These are phyloP conservation scores for Eonycteris spelaea DNA, from an alignment of 2,113 vertebrate species.

Conservation along the genomic window DNA sequence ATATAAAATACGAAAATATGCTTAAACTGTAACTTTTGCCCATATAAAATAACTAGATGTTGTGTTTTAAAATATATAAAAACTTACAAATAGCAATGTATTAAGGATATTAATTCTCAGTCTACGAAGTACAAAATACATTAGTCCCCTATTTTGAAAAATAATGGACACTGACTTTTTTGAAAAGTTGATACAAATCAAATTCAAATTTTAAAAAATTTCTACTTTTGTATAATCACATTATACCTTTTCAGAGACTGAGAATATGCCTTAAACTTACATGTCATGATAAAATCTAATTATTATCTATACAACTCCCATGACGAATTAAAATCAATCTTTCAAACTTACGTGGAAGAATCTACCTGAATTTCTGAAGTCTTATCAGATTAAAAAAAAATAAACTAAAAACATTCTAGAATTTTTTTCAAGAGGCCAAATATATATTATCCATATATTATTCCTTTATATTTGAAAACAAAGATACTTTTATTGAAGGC, in stretches of 20 bases:
- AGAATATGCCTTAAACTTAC: not conserved
- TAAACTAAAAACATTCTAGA: not conserved
- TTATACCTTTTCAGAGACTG: not conserved
- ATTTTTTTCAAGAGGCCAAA: not conserved
- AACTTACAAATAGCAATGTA: not conserved
- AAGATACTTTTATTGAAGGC: not conserved
- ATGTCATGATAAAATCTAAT: not conserved
- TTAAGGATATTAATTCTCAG: not conserved
- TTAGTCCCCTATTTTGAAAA: constrained; percentile 19
- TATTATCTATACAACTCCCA: not conserved
- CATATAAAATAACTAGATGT: not conserved
- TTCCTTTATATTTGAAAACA: not conserved
- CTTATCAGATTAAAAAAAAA: not conserved
- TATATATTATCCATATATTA: not conserved
- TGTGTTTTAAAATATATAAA: not conserved
- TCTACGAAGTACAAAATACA: not conserved
- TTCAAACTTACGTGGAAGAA: not conserved
- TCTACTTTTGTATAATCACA: not conserved
- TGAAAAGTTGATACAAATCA: constrained; percentile 8
- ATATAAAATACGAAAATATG: not conserved
- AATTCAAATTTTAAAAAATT: not conserved
- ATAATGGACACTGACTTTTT: not conserved
- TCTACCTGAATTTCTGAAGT: not conserved
- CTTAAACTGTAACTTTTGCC: not conserved
- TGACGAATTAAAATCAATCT: not conserved